Evolutionary conservation across 2,113 vertebrate genomes (phyloP).

Genomic region (Riparia riparia): DNA sequence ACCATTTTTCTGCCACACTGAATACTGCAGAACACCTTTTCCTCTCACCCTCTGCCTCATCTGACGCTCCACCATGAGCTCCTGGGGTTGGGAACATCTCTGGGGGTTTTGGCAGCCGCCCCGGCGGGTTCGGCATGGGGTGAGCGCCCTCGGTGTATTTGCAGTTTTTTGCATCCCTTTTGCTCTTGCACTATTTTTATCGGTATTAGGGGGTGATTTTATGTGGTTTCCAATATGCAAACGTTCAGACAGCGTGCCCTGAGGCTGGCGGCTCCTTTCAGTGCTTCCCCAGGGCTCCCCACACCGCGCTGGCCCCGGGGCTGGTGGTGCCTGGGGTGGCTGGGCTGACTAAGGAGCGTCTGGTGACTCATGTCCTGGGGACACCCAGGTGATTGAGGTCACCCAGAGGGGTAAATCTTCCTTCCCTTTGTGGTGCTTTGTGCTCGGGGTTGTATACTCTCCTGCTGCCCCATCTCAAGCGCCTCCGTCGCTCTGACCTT

Average conservation of each 20-base stretch:
- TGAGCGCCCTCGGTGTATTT: accelerated
- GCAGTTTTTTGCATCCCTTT: background rate
- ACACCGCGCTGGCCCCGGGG: accelerated
- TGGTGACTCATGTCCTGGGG: conserved; percentile 31
- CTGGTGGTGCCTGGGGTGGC: background rate
- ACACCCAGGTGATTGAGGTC: background rate
- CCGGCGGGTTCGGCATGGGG: accelerated
- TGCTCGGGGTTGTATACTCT: background rate
- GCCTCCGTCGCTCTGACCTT: background rate
- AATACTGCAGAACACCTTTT: background rate
- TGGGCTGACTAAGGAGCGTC: background rate
- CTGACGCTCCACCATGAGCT: background rate
- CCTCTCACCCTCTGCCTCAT: background rate
- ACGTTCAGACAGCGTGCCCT: background rate
- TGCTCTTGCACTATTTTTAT: background rate
- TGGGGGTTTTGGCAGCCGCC: background rate
- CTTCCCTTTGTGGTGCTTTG: accelerated
- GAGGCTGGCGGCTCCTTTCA: background rate
- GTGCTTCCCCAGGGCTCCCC: background rate
- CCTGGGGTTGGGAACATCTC: background rate
- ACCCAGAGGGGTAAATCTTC: background rate
- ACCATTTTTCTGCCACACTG: background rate
- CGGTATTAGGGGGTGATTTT: background rate
- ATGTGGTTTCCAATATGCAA: background rate
- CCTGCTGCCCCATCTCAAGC: background rate